Evolutionary conservation across 2,888 invertebrate species (phyloP).

Genomic region (Blera fallax): DNA sequence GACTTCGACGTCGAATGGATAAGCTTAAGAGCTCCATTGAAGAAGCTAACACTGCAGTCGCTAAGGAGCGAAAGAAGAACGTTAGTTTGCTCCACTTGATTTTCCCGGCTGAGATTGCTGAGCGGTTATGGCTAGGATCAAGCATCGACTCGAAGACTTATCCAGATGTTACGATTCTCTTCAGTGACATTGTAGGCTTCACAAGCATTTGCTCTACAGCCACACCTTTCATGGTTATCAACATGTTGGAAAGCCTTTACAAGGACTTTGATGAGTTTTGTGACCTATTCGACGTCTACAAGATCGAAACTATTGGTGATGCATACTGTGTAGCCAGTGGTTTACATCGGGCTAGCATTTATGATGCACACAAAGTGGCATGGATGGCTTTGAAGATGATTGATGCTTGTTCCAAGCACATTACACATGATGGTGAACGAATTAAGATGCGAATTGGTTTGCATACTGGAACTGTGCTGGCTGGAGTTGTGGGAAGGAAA

Average conservation of each 20-base stretch:
- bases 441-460: constrained; percentile 98
- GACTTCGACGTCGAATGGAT: constrained; percentile 94
- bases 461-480: constrained; percentile 95
- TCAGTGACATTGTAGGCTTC: constrained; percentile 98
- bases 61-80: constrained; percentile 96
- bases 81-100: constrained; percentile 96
- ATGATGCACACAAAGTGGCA: constrained; percentile 96
- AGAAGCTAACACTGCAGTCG: constrained; percentile 95
- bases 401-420: constrained; percentile 92
- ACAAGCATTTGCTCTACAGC: constrained; percentile 97
- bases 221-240: constrained; percentile 97
- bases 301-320: constrained; percentile 98
- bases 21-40: constrained; percentile 96
- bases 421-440: constrained; percentile 95
- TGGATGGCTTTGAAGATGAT: constrained; percentile 99
- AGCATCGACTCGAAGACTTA: constrained; percentile 96
- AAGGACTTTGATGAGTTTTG: constrained; percentile 96
- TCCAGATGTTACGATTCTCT: constrained; percentile 96
- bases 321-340: constrained; percentile 98
- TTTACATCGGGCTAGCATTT: constrained; percentile 91
- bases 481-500: constrained; percentile 96
- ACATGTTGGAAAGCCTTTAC: constrained; percentile 95
- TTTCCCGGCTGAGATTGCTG: constrained; percentile 97
- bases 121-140: constrained; percentile 95
- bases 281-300: constrained; percentile 96